Evolutionary conservation across 1,140 invertebrate genomes (phyloP).

Genomic region (Metopolophium dirhodum): DNA sequence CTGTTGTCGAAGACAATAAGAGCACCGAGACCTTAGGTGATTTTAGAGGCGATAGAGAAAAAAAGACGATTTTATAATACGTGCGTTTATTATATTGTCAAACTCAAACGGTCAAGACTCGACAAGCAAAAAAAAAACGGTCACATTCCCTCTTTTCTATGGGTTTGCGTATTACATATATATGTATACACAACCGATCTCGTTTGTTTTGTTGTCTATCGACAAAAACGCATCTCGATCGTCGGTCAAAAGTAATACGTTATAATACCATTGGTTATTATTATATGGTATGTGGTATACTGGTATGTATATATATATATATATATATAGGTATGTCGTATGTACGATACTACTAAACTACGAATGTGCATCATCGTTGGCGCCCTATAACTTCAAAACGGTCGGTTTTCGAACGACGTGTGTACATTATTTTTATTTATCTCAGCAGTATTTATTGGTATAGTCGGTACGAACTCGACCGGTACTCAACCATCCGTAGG

Average conservation of each 20-base stretch:
- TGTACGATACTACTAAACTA: no score
- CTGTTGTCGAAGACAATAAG: neutral
- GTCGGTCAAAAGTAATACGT: neutral
- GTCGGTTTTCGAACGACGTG: neutral
- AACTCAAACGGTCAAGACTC: neutral
- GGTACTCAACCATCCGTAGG: no score
- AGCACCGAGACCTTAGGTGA: neutral
- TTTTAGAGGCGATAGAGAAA: neutral
- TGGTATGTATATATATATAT: no score
- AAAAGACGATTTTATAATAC: neutral
- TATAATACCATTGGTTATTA: no score
- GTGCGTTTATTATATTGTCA: neutral
- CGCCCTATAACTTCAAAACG: neutral
- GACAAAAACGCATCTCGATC: neutral
- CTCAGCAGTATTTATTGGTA: neutral
- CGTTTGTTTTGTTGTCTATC: neutral
- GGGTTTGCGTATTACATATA: neutral
- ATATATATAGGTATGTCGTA: no score
- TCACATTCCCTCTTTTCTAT: neutral
- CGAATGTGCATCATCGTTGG: neutral
- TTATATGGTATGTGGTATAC: no score
- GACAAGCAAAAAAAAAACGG: neutral
- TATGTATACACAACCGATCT: neutral
- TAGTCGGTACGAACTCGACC: neutral
- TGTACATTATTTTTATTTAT: neutral